Conservation (phyloP, 2,888 invertebrate species). For the Sturmia bella region DNA sequence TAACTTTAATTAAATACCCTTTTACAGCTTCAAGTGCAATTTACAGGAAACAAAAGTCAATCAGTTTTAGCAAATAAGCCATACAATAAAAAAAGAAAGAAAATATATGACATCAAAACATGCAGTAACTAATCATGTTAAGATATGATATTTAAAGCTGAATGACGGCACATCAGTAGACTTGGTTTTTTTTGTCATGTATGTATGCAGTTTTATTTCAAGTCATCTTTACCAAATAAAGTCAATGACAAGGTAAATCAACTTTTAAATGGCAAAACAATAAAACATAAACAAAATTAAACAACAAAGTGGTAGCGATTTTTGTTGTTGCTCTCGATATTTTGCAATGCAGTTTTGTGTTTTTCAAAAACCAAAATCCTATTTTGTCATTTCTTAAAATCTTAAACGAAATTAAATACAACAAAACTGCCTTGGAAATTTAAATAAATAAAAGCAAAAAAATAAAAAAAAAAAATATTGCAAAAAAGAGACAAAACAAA, state of each 20-base stretch:
- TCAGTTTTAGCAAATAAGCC: neutral
- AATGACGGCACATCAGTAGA: slow-evolving; percentile 15
- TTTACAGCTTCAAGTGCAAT: slow-evolving; percentile 41
- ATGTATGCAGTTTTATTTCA: neutral
- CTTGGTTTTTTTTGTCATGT: too few relatives aligned
- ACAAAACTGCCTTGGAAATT: slow-evolving; percentile 26
- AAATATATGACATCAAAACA: slow-evolving; percentile 26
- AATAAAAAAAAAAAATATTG: neutral
- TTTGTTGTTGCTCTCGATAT: neutral
- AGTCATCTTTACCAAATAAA: slow-evolving; percentile 58
- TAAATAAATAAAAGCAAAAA: slow-evolving; percentile 17
- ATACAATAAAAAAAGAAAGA: neutral
- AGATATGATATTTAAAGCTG: slow-evolving; percentile 7
- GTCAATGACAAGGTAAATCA: slow-evolving; percentile 64
- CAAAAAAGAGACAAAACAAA: slow-evolving; percentile 34
- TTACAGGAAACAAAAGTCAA: slow-evolving; percentile 47
- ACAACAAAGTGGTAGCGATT: neutral
- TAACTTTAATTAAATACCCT: slow-evolving; percentile 43
- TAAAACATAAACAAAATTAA: slow-evolving; percentile 40
- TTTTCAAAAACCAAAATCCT: slow-evolving; percentile 27
- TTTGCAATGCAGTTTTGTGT: slow-evolving; percentile 21
- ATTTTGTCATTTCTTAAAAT: slow-evolving; percentile 44
- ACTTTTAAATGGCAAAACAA: slow-evolving; percentile 54
- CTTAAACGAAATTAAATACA: slow-evolving; percentile 5
- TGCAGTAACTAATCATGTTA: neutral